Base-by-base conservation (phyloP, 2,797 vertebrate species). In the Gymnothorax reevesii region DNA sequence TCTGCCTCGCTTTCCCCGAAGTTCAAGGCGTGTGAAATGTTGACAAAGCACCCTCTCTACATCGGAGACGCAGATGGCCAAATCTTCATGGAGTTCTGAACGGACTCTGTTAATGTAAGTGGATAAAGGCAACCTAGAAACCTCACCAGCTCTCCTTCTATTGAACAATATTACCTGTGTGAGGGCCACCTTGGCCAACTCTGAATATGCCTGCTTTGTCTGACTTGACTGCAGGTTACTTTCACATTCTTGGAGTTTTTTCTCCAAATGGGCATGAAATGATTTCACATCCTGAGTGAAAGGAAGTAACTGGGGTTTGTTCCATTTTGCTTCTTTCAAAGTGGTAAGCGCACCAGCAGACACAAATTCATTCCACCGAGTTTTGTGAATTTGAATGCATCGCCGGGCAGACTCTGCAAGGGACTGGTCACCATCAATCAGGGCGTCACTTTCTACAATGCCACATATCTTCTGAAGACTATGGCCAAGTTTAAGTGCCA, bases 251-350 rank as follows among this genome's bases (percentile, higher is more conserved):
- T 83, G 55, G 57, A 57, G 82, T 59, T 83, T 83, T 13, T 83
- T 62, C 27, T 60, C 55, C 55, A 83, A 55, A 55, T 83, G 25
- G 59, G 25, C 25, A 25, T 83, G 82, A 55, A 83, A 15, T n/a
- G 25, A 59, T 59, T 83, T 83, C n/a, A 83, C 82, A 83, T 83
- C 82, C 27, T 83, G 57, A 5, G 82, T 83, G n/a, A 83, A 83
- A 55, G 82, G 82, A 15, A 83, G 57, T 59, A 83, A 15, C 82
- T 83, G 82, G 27, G 86, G 86, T 9, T 17, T 87, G 75, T 84
- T 87, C 75, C 83, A 84, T 60, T 87, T 87, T n/a, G 71, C 59
- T 52, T 84, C 83, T 79, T 60, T 64, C 17, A 84, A 71, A 27
- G 82, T 87, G 33, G 57, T 84, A 17, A 84, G 17, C 4, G 71